These are phyloP conservation scores for Zapornia atra DNA, from an alignment of 2,113 vertebrate species.

Conservation along the genomic window DNA sequence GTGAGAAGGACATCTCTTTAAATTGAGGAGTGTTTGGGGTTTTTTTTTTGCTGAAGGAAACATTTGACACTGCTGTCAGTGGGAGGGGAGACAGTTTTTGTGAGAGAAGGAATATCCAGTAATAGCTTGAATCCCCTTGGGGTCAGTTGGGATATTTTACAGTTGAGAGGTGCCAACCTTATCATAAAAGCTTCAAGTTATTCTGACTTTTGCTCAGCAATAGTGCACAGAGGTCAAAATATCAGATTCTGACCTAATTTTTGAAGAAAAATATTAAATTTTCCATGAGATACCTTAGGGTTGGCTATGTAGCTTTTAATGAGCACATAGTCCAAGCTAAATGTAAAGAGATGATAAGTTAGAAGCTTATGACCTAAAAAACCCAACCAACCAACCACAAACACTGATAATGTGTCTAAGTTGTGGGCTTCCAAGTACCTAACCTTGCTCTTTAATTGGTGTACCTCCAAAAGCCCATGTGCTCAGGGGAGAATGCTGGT, in stretches of 20 bases:
- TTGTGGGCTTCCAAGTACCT: neutral
- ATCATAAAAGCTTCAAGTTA: neutral
- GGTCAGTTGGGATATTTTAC: neutral
- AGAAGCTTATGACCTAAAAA: neutral
- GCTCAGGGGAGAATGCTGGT: neutral
- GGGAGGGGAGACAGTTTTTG: neutral
- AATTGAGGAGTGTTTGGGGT: neutral
- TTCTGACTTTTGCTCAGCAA: neutral
- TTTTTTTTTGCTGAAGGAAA: neutral
- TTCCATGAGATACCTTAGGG: neutral
- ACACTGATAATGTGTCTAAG: neutral
- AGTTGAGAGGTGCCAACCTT: neutral
- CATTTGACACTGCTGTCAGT: neutral
- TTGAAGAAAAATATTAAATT: neutral
- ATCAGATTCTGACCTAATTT: neutral
- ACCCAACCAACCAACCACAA: too few relatives aligned
- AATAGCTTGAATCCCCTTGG: neutral
- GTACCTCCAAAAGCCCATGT: neutral
- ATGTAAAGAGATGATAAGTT: neutral
- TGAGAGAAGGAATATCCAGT: neutral
- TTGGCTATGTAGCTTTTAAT: neutral
- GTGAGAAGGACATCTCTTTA: neutral
- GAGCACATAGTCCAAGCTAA: neutral
- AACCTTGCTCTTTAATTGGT: neutral
- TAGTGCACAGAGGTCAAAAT: neutral